Percentiles rank a stretch among this genome's conserved stretches.
Evolutionary conservation across 2,888 invertebrate genomes (phyloP).

Genomic region (Tiliacea citrago): DNA sequence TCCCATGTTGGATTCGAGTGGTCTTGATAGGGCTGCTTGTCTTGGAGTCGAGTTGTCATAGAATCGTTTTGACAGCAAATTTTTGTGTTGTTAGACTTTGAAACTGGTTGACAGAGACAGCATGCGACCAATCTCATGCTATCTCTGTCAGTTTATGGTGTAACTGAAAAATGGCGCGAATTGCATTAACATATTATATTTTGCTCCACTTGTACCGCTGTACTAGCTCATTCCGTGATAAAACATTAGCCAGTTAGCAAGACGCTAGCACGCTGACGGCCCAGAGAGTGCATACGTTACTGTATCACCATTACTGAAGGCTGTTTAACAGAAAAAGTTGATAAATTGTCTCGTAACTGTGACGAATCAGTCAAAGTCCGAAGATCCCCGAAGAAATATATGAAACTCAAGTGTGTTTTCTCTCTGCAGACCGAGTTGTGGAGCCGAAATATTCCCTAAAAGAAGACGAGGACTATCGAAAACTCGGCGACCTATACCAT

Average conservation of each 20-base stretch:
- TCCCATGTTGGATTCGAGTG: too few species aligned
- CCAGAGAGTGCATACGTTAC: background rate
- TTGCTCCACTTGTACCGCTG: background rate
- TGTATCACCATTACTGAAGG: background rate
- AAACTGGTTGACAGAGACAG: too few species aligned
- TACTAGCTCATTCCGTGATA: background rate
- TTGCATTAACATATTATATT: background rate
- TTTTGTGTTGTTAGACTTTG: too few species aligned
- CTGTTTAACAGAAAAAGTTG: conserved; percentile 2
- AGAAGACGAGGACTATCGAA: conserved; percentile 71
- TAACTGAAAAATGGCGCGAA: too few species aligned
- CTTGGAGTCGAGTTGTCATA: too few species aligned
- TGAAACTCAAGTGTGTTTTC: conserved; percentile 13
- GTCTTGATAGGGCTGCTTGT: too few species aligned
- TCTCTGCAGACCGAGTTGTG: conserved; percentile 70
- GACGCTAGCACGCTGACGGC: background rate
- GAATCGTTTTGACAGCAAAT: too few species aligned
- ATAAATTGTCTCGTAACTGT: background rate
- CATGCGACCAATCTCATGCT: too few species aligned
- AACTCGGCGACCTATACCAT: conserved; percentile 68
- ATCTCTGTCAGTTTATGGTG: too few species aligned
- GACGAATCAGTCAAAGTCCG: background rate
- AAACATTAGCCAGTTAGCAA: background rate
- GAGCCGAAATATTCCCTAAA: conserved; percentile 71
- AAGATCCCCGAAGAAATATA: conserved; percentile 26